Evolutionary conservation across 2,888 invertebrate genomes (phyloP), one percentile per base, ranked within the genome.

Genomic region (Coelinius sp.): DNA sequence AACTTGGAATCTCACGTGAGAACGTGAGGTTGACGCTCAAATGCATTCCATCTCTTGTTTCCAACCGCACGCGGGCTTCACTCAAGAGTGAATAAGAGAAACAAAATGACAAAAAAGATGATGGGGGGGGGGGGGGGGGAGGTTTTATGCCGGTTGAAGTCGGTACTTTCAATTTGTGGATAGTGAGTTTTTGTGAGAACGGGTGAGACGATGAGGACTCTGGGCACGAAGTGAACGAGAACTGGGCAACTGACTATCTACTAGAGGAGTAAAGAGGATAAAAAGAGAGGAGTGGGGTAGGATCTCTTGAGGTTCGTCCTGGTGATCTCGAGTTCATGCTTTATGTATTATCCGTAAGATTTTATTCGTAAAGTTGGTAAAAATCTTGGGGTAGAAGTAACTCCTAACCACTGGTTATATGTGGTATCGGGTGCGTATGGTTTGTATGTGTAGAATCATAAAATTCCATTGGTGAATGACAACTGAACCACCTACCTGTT

Each of bases 161-260:
- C 81, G 81, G 80, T 82, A 82, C 82, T 83, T 82, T 83, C 83
- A 82, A 83, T 83, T 82, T 83, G 82, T 81, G 81, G 82, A 81
- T 79, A 79, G 80, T 80, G 78, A 83, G 80, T 83, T 83, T 83
- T 83, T 83, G 82, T 78, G 70, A 74, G 71, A 74, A 77, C 75
- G 77, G 76, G 76, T 72, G 77, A 76, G 52, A 63, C 64, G 53
- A 49, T 31, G 38, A 38, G 70, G 46, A 52, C 59, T 59, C 59
- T 44, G 56, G 27, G 65, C 65, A 62, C 62, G 62, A 44, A 64
- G 44, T 31, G 52, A 53, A 12, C 31, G 69, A 69, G 69, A 56
- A 14, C 44, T 59, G 8, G 41, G n/a, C 10, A 14, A 10, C 66
- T 31, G 8, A 53, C 41, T 59, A 59, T 59, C 12, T 59, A 1